Conservation (phyloP, 2,113 vertebrate species). For the Sorex fumeus region DNA sequence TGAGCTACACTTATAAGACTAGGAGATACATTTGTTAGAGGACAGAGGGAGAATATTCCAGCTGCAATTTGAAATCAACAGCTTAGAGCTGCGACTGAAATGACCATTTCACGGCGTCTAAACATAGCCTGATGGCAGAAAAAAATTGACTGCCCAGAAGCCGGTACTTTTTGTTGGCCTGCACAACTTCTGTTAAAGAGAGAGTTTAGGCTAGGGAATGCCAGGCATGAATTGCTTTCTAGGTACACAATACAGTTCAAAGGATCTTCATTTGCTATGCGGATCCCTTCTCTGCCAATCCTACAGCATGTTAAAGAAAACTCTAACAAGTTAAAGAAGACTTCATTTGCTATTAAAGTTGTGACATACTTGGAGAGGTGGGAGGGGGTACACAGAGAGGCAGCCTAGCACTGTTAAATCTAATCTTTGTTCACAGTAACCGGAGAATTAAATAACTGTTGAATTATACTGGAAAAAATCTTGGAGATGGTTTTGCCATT, state of each 20-base stretch:
- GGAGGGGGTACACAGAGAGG: neutral
- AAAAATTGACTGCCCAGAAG: slow-evolving; percentile 52
- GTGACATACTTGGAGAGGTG: neutral
- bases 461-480: neutral
- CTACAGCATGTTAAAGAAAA: neutral
- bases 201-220: neutral
- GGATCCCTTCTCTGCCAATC: neutral
- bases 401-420: neutral
- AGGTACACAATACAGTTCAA: neutral
- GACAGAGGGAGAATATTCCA: neutral
- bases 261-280: neutral
- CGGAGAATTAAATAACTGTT: slow-evolving; percentile 22
- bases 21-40: neutral
- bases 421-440: neutral
- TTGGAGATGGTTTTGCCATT: neutral
- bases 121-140: slow-evolving; percentile 36
- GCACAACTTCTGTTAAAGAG: neutral
- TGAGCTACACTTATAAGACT: neutral
- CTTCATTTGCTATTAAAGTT: neutral
- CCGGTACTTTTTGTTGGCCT: slow-evolving; percentile 1
- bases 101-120: slow-evolving; percentile 63
- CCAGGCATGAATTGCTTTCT: neutral
- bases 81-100: neutral
- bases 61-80: neutral
- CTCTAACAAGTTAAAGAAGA: neutral